Evolutionary conservation across 1,140 invertebrate species (phyloP).

Genomic region (Drosophila arizonae): DNA sequence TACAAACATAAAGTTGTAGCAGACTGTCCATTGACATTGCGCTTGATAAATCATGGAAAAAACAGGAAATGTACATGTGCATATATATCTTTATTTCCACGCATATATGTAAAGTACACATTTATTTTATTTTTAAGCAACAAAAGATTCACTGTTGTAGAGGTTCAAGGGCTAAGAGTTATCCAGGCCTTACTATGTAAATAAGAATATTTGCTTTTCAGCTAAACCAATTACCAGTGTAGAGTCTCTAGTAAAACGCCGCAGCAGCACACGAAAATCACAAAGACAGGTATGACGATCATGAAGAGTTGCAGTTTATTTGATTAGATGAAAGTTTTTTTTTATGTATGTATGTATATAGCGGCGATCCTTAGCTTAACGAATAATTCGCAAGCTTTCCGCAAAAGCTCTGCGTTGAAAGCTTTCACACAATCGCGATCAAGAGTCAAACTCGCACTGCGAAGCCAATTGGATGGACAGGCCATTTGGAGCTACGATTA

Average conservation of each 20-base stretch:
- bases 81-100: slow-evolving; percentile 11
- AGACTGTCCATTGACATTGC: slow-evolving; percentile 30
- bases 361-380: not conserved
- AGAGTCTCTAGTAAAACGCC: slow-evolving; percentile 43
- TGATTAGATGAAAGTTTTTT: not conserved
- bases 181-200: not conserved
- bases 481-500: slow-evolving; percentile 14
- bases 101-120: not conserved
- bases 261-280: slow-evolving; percentile 49
- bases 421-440: slow-evolving; percentile 21
- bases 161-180: slow-evolving; percentile 2
- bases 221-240: slow-evolving; percentile 54
- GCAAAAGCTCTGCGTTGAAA: slow-evolving; percentile 13
- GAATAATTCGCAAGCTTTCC: not conserved
- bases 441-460: slow-evolving; percentile 30
- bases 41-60: slow-evolving; percentile 50
- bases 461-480: not conserved
- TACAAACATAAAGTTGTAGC: not conserved
- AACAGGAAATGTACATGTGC: slow-evolving; percentile 54
- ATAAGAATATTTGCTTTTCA: too few species aligned
- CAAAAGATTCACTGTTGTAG: not conserved
- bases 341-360: not conserved
- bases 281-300: slow-evolving; percentile 40
- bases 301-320: slow-evolving; percentile 21
- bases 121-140: not conserved